These are phyloP conservation scores for Piprites chloris DNA, from an alignment of 2,113 vertebrate species.

Conservation along the genomic window DNA sequence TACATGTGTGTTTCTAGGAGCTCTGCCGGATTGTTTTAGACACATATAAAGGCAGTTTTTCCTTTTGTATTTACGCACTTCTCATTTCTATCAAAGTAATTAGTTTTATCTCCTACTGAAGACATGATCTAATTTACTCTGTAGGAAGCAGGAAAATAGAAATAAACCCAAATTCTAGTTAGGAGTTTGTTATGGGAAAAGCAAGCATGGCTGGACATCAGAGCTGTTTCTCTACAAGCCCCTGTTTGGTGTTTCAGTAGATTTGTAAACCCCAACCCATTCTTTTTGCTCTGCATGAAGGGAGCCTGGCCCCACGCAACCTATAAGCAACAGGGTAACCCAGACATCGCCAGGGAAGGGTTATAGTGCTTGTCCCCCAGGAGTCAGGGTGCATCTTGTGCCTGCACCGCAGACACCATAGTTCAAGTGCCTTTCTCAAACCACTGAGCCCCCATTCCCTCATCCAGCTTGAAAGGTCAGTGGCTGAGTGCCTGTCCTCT, in stretches of 20 bases:
- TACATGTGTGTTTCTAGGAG: neutral
- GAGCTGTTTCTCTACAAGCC: neutral
- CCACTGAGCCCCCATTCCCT: neutral
- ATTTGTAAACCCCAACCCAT: neutral
- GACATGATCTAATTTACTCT: neutral
- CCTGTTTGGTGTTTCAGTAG: neutral
- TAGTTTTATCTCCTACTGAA: neutral
- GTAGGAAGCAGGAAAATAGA: neutral
- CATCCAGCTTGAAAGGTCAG: neutral
- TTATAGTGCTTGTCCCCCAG: rapidly evolving
- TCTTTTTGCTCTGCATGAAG: neutral
- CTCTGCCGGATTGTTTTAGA: neutral
- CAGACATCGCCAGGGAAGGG: neutral
- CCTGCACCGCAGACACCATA: neutral
- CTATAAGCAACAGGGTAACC: neutral
- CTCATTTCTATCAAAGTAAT: neutral
- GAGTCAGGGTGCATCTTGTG: neutral
- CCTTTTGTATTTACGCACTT: neutral
- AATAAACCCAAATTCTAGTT: neutral
- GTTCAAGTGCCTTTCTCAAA: neutral
- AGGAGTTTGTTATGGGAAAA: neutral
- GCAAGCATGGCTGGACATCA: rapidly evolving
- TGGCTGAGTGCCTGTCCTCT: neutral
- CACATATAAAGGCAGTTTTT: neutral
- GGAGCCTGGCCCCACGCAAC: neutral